Conservation (phyloP, 53 echinoderm and acorn worm genomes). For the Astropecten irregularis region DNA sequence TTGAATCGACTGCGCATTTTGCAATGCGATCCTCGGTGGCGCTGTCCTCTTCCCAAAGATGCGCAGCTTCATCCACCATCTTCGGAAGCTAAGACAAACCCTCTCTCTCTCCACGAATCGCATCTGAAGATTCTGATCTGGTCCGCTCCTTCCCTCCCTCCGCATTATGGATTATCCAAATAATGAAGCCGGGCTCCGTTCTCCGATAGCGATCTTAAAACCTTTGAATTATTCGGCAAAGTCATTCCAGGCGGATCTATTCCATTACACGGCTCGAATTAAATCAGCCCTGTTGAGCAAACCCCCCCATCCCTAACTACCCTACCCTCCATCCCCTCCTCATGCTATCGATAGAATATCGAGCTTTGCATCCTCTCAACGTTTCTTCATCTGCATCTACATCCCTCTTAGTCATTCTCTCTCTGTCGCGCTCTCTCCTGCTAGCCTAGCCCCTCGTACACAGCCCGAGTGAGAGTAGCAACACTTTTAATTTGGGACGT, state of each 20-base stretch:
- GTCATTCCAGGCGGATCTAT: neutral
- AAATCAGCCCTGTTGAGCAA: constrained; percentile 55
- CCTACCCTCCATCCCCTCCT: no score
- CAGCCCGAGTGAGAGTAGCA: no score
- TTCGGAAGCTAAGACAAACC: no score
- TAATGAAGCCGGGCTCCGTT: constrained; percentile 4
- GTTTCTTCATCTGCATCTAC: neutral
- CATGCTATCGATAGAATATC: constrained; percentile 16
- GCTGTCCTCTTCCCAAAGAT: no score
- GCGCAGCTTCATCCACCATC: no score
- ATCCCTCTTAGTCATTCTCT: constrained; percentile 18
- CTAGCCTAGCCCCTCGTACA: no score
- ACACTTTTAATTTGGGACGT: constrained; percentile 57
- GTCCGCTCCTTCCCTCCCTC: neutral
- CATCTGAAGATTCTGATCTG: constrained; percentile 13
- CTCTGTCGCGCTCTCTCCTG: neutral
- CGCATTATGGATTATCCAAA: constrained; percentile 18
- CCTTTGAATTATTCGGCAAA: constrained; percentile 9
- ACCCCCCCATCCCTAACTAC: no score
- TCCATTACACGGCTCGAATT: constrained; percentile 23
- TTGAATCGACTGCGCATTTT: no score
- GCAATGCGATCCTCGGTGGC: no score
- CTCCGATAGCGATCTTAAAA: constrained; percentile 33
- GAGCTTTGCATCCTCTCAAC: constrained; percentile 25
- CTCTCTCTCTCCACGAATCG: neutral